Conservation (phyloP, 2,888 invertebrate species). For the Lutraria lutraria region DNA sequence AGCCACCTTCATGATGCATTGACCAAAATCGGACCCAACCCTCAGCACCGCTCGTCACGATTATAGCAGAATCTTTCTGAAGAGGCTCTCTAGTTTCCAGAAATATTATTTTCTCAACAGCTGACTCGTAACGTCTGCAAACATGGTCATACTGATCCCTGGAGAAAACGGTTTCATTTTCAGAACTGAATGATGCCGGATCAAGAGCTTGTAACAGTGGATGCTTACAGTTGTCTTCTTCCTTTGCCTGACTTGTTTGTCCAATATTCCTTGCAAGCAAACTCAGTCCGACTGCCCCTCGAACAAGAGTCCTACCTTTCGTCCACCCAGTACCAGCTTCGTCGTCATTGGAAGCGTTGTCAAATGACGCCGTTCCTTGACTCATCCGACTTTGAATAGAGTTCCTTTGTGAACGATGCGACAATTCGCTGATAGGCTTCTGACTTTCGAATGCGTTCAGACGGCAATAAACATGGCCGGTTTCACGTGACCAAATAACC, state of each 20-base stretch:
- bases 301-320: constrained; percentile 40
- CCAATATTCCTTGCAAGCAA: neutral
- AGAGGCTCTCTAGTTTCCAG: constrained; percentile 89
- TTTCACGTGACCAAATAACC: constrained; percentile 93
- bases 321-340: neutral
- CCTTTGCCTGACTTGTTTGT: neutral
- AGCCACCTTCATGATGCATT: constrained; percentile 92
- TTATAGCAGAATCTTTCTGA: constrained; percentile 89
- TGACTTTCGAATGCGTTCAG: constrained; percentile 75
- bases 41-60: constrained; percentile 92
- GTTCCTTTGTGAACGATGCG: constrained; percentile 6
- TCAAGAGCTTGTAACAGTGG: constrained; percentile 71
- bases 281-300: constrained; percentile 29
- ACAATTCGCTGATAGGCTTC: constrained; percentile 65
- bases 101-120: constrained; percentile 89
- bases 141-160: constrained; percentile 74
- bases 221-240: constrained; percentile 64
- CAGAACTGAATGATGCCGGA: constrained; percentile 32
- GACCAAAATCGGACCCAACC: constrained; percentile 93
- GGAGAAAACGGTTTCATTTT: constrained; percentile 34
- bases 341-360: constrained; percentile 34
- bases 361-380: neutral
- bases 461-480: constrained; percentile 88
- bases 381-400: neutral
- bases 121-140: constrained; percentile 77